Percentiles rank a stretch among this genome's conserved stretches.
phyloP scores from a whole-genome alignment of 2,113 vertebrate genomes.

The Henicopernis longicauda region DNA sequence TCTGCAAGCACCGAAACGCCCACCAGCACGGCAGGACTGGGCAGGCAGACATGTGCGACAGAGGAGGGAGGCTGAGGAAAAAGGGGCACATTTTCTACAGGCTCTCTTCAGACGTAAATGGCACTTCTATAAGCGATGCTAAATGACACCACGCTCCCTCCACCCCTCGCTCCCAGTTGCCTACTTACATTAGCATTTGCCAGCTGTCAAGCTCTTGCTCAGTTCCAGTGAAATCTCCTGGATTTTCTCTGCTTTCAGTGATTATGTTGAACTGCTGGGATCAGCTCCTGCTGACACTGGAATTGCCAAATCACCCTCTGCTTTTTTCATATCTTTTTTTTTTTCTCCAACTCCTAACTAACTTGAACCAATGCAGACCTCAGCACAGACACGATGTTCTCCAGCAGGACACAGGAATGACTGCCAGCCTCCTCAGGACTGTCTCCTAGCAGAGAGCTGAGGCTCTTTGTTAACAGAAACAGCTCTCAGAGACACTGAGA shows the following conservation, averaged over 20 bases:
- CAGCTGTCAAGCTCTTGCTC: constrained; percentile 30
- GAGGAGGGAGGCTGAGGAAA: neutral
- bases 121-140: neutral
- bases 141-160: neutral
- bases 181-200: constrained; percentile 27
- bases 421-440: neutral
- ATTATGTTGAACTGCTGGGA: neutral
- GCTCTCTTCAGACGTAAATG: neutral
- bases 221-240: constrained; percentile 4
- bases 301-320: neutral
- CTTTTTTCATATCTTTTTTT: neutral
- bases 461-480: neutral
- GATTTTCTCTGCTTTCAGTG: neutral
- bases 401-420: neutral
- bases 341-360: neutral
- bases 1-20: rapidly evolving
- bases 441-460: neutral
- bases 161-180: neutral
- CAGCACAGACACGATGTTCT: neutral
- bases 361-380: neutral
- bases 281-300: neutral
- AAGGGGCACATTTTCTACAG: neutral
- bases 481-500: neutral
- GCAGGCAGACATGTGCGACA: neutral
- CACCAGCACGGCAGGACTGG: neutral